These are phyloP conservation scores for Carettochelys insculpta DNA, from an alignment of 2,113 vertebrate genomes.

Conservation along the genomic window DNA sequence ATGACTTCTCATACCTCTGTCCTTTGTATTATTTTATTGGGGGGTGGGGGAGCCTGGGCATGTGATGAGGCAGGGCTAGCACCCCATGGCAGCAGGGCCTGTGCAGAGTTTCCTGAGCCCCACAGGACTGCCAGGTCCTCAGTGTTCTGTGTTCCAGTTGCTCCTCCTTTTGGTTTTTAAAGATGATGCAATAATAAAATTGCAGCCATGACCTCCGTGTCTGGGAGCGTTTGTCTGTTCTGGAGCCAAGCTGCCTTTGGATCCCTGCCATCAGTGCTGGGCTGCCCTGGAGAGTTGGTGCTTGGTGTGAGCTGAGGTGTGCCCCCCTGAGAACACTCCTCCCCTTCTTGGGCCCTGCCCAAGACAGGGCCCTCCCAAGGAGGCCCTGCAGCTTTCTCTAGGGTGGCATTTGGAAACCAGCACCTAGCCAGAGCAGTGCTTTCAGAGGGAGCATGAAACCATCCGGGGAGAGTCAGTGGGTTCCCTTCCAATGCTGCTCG, in stretches of 20 bases:
- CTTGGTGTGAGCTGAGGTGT: not conserved
- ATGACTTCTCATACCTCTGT: slow-evolving; percentile 37
- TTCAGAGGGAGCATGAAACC: no score
- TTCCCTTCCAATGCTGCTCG: no score
- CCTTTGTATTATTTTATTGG: slow-evolving; percentile 47
- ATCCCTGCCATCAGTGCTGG: not conserved
- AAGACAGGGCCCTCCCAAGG: no score
- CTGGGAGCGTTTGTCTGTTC: not conserved
- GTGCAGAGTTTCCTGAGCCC: not conserved
- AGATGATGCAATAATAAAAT: slow-evolving; percentile 33
- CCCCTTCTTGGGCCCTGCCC: not conserved
- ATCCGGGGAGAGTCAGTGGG: no score
- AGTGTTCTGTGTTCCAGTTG: not conserved
- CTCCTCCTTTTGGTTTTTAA: slow-evolving; percentile 6
- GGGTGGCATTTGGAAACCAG: no score
- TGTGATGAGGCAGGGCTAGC: not conserved
- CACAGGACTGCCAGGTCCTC: not conserved
- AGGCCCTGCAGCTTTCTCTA: no score
- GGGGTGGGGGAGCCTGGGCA: slow-evolving; percentile 10
- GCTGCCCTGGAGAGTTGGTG: not conserved
- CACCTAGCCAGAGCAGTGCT: no score
- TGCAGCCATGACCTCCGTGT: slow-evolving; percentile 5
- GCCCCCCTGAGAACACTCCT: not conserved
- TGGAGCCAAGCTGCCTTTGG: not conserved
- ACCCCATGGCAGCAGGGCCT: not conserved